Conservation (phyloP, 2,113 vertebrate genomes). For the Casuarius casuarius region DNA sequence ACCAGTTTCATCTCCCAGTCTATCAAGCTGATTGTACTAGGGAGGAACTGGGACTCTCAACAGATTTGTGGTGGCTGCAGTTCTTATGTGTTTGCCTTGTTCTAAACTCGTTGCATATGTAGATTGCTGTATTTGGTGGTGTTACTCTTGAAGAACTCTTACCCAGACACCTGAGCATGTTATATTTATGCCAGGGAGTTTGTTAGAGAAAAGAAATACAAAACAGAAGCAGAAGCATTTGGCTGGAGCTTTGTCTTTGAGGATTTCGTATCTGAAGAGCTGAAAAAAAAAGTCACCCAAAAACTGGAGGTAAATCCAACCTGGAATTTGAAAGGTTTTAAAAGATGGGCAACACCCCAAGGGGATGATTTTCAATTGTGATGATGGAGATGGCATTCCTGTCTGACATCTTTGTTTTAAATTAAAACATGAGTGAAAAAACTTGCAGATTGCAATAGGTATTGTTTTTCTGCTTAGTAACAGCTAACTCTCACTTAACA, state of each 20-base stretch:
- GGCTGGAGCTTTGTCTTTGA: slow-evolving; percentile 99
- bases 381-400: background rate
- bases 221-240: slow-evolving; percentile 91
- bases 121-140: background rate
- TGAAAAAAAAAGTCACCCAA: slow-evolving; percentile 88
- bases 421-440: background rate
- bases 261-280: slow-evolving; percentile 89
- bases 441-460: background rate
- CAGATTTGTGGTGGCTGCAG: background rate
- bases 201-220: slow-evolving; percentile 88
- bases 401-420: background rate
- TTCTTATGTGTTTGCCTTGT: background rate
- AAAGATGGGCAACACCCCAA: background rate
- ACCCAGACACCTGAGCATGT: background rate
- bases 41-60: background rate
- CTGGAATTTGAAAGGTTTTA: background rate
- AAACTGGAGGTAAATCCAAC: slow-evolving; percentile 84
- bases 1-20: background rate
- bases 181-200: slow-evolving; percentile 83
- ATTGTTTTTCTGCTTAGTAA: background rate
- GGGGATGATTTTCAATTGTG: background rate
- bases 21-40: background rate
- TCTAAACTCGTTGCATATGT: rapidly evolving
- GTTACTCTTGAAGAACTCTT: background rate
- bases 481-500: background rate